Base-by-base conservation (phyloP, 2,113 vertebrate species). In the Anguilla rostrata region DNA sequence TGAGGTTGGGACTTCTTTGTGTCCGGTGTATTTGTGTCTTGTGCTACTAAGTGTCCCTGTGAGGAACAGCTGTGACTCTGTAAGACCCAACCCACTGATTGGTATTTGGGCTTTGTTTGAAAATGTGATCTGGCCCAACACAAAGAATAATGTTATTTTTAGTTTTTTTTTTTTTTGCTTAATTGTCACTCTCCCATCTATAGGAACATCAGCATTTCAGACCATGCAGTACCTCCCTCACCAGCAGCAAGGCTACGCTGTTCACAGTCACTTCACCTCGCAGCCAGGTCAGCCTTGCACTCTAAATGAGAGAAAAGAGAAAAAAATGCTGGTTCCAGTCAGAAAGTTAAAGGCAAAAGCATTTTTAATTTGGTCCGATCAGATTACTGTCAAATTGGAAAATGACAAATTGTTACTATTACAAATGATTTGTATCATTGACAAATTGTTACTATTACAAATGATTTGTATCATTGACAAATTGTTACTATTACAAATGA, bases 171-270 rank as follows among this genome's bases (percentile, higher is more conserved):
- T 60, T 15, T 60, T 66, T 66, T 66, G 18, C 18, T 66, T 22
- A 11, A 66, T 20, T 66, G 60, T 88, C 2, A 40, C 53, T 40
- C 40, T 81, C 39, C 0, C 0, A 6, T 34, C 34, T 29, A 15
- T 87, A 98, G 97, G 97, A n/a, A 95, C 96, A 0, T 97, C 97
- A 16, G 96, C 97, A 0, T 98, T 97, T 90, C 97, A 97, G 85
- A 93, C 96, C 18, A 97, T 98, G 95, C 96, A 95, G 91, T 97
- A 97, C 86, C 92, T 98, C 15, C 95, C 97, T 3, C 97, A 97
- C 86, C 97, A 97, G 84, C 97, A 97, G 84, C 88, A 96, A 0
- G 95, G 96, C 34, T 97, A 97, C 84, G 92, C 97, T 0, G 96
- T 98, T 53, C 97, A 97, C 6, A 92, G 95, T 78, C 97, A 97